Conservation (phyloP, 2,888 invertebrate species). For the Hyles lineata region DNA sequence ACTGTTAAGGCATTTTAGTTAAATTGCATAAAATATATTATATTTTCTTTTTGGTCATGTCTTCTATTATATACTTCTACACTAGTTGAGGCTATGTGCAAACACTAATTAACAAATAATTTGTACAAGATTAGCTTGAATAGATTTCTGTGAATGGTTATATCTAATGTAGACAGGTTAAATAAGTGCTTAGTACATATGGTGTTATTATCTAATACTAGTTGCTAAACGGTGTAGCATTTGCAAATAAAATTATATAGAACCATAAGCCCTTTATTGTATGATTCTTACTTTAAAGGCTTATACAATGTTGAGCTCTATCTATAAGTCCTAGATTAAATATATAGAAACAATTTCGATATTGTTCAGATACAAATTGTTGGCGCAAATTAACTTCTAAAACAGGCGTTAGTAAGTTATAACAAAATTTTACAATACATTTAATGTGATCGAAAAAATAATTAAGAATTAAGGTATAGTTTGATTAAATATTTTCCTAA, state of each 20-base stretch:
- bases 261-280: neutral
- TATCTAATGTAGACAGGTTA: slow-evolving; percentile 19
- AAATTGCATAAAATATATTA: neutral
- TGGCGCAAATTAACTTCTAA: neutral
- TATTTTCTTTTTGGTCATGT: neutral
- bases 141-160: slow-evolving; percentile 6
- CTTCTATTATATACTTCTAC: neutral
- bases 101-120: neutral
- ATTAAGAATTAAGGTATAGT: no score
- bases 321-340: neutral
- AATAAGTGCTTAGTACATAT: neutral
- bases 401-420: neutral
- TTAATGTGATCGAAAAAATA: no score
- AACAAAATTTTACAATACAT: neutral
- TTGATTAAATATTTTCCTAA: no score
- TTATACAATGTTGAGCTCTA: neutral
- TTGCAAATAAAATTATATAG: slow-evolving; percentile 6
- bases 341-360: neutral
- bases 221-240: neutral
- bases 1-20: no score
- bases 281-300: neutral
- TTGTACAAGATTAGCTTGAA: neutral
- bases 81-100: neutral
- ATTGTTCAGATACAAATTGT: neutral
- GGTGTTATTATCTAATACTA: slow-evolving; percentile 5